Evolutionary conservation across 1,140 invertebrate species (phyloP), one percentile per base, ranked within the genome.

Genomic region (Lutraria rhynchaena): DNA sequence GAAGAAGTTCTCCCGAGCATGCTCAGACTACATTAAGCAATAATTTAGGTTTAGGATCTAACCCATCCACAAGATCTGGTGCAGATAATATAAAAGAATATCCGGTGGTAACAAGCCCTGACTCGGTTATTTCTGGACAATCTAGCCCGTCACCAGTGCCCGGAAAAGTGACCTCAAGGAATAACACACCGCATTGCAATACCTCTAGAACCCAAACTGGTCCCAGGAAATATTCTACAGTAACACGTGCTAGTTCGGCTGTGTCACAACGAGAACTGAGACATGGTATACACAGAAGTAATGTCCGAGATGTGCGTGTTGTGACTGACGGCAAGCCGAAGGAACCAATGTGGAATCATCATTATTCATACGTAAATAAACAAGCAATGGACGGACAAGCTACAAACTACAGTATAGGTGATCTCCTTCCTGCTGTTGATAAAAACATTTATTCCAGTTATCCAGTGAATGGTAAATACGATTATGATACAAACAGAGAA

Each of bases 281-380:
- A 29, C 35, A 35, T 24, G 46, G 46, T n/a, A 7, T n/a, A 3
- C 67, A 70, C 3, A 51, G 27, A 46, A 60, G 57, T 41, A 58
- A 46, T 44, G 71, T 74, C 13, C 17, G 71, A 22, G 71, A 74
- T 46, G 71, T 74, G 2, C 71, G 71, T 15, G 71, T 74, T 27
- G 71, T 74, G 24, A 53, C 46, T 65, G 53, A 78, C 19, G 24
- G 29, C 3, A 67, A 69, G 27, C 63, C 31, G 27, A 67, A 78
- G 65, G 75, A 78, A 67, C 44, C 60, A 3, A 78, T 69, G 75
- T 78, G 75, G 75, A 65, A 31, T 24, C 75, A 67, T 9, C 60
- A 78, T 44, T 67, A 53, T 29, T 78, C 75, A 4, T 51, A 51
- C 19, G 65, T 69, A 15, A 49, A 78, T 22, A 51, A 49, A 53